These are phyloP conservation scores for Octopus bimaculoides DNA, from an alignment of 1,140 invertebrate genomes.

Conservation along the genomic window DNA sequence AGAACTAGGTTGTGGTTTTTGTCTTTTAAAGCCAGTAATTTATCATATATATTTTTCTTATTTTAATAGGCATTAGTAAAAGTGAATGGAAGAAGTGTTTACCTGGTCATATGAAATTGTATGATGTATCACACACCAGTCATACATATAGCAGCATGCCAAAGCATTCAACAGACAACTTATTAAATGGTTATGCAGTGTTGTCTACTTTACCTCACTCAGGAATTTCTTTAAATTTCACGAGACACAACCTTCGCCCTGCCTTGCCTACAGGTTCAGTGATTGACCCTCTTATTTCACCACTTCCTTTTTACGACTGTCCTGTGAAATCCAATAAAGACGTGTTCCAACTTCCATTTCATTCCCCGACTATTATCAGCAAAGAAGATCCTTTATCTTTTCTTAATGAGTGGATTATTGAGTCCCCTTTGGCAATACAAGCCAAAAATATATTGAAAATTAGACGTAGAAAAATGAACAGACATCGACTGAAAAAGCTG, in stretches of 20 bases:
- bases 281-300: background rate
- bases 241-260: no score
- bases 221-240: no score
- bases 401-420: background rate
- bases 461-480: slow-evolving; percentile 28
- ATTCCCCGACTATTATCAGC: background rate
- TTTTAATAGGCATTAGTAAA: slow-evolving; percentile 1
- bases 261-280: no score
- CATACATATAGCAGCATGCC: background rate
- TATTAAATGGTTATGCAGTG: no score
- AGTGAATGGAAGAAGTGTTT: background rate
- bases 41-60: background rate
- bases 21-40: background rate
- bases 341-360: background rate
- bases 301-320: background rate
- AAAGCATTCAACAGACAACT: background rate
- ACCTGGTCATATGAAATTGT: slow-evolving; percentile 7
- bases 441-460: slow-evolving; percentile 25
- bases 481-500: slow-evolving; percentile 24
- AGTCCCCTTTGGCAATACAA: slow-evolving; percentile 10
- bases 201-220: no score
- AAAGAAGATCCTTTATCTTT: background rate
- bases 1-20: background rate
- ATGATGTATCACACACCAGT: background rate
- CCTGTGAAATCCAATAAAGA: background rate